Conservation (phyloP, 1,140 invertebrate species). For the Mactra quadrangularis region DNA sequence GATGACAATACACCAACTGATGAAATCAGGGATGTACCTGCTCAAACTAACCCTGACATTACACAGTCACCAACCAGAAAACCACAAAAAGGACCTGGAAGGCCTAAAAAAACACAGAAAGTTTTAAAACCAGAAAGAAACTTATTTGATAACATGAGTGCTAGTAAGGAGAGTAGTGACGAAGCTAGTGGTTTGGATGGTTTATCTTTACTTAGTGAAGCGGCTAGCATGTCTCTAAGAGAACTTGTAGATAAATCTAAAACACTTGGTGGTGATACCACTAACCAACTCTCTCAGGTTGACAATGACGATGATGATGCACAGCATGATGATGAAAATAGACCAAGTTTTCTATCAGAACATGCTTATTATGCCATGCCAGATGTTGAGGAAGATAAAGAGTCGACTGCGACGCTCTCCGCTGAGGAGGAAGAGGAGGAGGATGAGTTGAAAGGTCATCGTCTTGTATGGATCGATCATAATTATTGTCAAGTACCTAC, state of each 20-base stretch:
- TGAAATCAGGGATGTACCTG: constrained; percentile 17
- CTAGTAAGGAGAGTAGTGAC: neutral
- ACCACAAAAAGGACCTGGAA: constrained; percentile 17
- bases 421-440: constrained; percentile 74
- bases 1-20: constrained; percentile 29
- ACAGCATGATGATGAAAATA: constrained; percentile 54
- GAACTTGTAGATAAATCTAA: constrained; percentile 40
- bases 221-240: constrained; percentile 45
- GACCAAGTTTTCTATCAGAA: constrained; percentile 72
- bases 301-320: neutral
- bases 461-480: constrained; percentile 79
- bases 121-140: constrained; percentile 6
- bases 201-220: constrained; percentile 59
- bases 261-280: neutral
- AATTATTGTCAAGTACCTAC: constrained; percentile 79
- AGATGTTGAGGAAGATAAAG: constrained; percentile 54
- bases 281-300: constrained; percentile 21
- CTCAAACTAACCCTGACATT: neutral
- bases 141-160: constrained; percentile 40
- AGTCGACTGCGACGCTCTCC: constrained; percentile 73
- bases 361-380: constrained; percentile 78
- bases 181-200: constrained; percentile 38
- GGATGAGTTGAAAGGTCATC: constrained; percentile 59
- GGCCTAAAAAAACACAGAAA: constrained; percentile 17
- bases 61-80: constrained; percentile 31